These are phyloP conservation scores for Aspidoscelis tigris DNA, from an alignment of 2,113 vertebrate genomes.

Conservation along the genomic window DNA sequence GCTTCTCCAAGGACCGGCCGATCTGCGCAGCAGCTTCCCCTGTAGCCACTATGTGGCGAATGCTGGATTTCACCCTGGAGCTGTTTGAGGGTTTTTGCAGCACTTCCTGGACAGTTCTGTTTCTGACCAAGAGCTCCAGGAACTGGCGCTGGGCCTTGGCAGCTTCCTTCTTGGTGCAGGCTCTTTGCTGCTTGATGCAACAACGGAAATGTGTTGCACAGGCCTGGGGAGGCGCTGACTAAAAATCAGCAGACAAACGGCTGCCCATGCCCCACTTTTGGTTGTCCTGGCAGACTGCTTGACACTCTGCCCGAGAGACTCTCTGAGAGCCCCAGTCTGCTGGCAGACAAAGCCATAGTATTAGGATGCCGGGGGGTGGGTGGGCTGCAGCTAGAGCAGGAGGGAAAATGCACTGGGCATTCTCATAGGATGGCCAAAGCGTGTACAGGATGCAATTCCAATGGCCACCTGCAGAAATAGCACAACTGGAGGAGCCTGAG, in stretches of 20 bases:
- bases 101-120: constrained; percentile 17
- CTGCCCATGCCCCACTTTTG: background rate
- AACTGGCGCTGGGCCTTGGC: background rate
- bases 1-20: too few relatives aligned
- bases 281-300: background rate
- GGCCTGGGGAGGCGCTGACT: background rate
- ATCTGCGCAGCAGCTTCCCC: background rate
- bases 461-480: too few relatives aligned
- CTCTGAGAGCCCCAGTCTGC: too few relatives aligned
- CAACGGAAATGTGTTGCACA: background rate
- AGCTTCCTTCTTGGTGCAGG: constrained; percentile 12
- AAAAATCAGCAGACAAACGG: constrained; percentile 18
- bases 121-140: background rate
- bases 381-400: too few relatives aligned
- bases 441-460: too few relatives aligned
- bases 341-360: too few relatives aligned
- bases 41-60: background rate
- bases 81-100: constrained; percentile 9
- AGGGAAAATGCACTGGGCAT: too few relatives aligned
- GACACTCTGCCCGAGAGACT: background rate
- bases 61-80: background rate
- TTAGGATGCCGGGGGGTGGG: too few relatives aligned
- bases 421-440: too few relatives aligned
- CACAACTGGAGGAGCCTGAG: too few relatives aligned
- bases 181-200: constrained; percentile 7